Conservation (phyloP, 2,888 invertebrate genomes). For the Cephus nigrinus region DNA sequence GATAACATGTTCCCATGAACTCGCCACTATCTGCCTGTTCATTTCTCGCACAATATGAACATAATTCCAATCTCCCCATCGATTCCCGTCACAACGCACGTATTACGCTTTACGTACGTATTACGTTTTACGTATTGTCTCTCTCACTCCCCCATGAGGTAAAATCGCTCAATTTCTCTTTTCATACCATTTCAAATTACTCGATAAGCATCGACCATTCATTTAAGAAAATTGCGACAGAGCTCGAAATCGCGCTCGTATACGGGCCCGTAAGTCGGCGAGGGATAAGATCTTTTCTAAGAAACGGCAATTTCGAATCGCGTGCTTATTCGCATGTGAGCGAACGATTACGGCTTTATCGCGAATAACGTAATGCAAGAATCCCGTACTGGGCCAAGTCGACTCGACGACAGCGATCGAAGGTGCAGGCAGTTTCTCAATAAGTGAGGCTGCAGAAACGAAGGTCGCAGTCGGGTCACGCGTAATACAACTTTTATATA, state of each 20-base stretch:
- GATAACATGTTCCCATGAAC: constrained; percentile 54
- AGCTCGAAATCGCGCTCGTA: background rate
- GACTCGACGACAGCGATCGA: background rate
- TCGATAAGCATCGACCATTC: background rate
- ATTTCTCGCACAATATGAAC: constrained; percentile 23
- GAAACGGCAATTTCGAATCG: background rate
- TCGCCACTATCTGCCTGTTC: constrained; percentile 30
- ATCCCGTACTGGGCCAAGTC: background rate
- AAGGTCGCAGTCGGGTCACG: background rate
- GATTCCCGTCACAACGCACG: constrained; percentile 11
- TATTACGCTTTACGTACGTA: background rate
- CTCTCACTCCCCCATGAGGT: background rate
- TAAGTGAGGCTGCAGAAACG: background rate
- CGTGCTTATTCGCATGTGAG: background rate
- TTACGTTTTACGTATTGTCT: background rate
- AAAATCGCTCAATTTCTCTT: background rate
- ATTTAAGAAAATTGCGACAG: background rate
- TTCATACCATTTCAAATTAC: background rate
- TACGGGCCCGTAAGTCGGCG: background rate
- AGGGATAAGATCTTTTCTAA: background rate
- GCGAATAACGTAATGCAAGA: background rate
- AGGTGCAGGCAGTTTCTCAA: background rate
- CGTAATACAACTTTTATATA: background rate
- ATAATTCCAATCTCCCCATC: constrained; percentile 30
- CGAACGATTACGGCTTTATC: background rate